phyloP scores from a whole-genome alignment of 1,140 invertebrate genomes.

The Sminthurides bifidus region DNA sequence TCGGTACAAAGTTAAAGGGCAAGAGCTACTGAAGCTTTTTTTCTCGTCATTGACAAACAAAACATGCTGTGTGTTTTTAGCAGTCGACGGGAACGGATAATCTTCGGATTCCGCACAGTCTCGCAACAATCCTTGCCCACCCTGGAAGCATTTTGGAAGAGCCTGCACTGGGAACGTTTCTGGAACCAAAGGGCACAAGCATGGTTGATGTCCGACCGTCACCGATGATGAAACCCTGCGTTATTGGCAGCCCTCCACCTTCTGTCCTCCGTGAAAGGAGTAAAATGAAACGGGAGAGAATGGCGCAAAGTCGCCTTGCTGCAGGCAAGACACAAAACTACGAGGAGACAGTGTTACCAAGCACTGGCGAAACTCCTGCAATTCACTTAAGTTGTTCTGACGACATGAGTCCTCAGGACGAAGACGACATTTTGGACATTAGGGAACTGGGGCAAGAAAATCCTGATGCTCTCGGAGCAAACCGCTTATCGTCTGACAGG shows the following conservation, averaged over 20 bases:
- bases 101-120: no score
- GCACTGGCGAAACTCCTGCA: constrained; percentile 5
- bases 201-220: constrained; percentile 16
- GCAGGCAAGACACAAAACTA: not conserved
- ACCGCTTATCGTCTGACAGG: not conserved
- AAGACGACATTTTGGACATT: not conserved
- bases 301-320: constrained; percentile 2
- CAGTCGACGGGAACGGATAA: no score
- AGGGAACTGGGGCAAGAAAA: not conserved
- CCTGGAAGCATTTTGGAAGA: not conserved
- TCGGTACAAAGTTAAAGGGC: no score
- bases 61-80: no score
- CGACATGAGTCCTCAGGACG: not conserved
- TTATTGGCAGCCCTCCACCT: constrained; percentile 15
- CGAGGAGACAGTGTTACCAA: constrained; percentile 8
- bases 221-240: constrained; percentile 6
- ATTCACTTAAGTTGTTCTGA: constrained; percentile 11
- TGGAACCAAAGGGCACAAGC: not conserved
- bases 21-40: no score
- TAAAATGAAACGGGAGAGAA: not conserved
- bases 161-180: not conserved
- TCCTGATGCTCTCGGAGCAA: not conserved
- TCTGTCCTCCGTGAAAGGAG: constrained; percentile 10
- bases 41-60: no score
- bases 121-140: no score